These are phyloP conservation scores for Chionomys nivalis DNA, from an alignment of 2,113 vertebrate genomes.

Conservation along the genomic window DNA sequence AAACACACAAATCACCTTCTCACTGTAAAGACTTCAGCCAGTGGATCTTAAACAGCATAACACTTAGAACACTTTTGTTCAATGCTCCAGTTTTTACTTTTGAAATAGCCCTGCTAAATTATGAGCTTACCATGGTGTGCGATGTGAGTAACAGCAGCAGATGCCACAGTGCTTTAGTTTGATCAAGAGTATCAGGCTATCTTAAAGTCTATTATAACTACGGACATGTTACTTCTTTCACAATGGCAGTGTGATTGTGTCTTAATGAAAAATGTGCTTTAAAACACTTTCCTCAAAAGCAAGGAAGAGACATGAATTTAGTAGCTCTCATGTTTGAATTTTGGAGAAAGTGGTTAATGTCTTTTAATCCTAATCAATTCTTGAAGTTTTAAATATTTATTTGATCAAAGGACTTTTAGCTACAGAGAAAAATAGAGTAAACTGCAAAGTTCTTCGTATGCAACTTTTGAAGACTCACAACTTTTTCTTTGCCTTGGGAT, in stretches of 20 bases:
- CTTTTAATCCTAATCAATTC: background rate
- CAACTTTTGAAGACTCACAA: background rate
- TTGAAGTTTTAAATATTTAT: background rate
- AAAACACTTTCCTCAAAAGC: background rate
- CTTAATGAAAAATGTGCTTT: slow-evolving; percentile 4
- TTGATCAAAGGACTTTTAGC: background rate
- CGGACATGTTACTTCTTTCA: background rate
- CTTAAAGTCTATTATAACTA: background rate
- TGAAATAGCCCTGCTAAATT: slow-evolving; percentile 31
- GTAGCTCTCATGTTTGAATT: background rate
- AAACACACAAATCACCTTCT: background rate
- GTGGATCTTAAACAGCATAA: background rate
- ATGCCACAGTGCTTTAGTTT: background rate
- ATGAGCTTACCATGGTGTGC: background rate
- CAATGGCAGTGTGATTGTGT: background rate
- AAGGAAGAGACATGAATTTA: background rate
- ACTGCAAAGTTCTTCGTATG: background rate
- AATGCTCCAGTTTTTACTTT: slow-evolving; percentile 8
- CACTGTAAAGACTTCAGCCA: background rate
- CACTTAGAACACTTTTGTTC: background rate
- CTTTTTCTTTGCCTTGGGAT: background rate
- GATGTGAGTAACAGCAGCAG: background rate
- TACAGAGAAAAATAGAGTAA: background rate
- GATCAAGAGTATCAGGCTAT: background rate
- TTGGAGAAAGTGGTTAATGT: background rate